Evolutionary conservation across 2,797 vertebrate species (phyloP), one percentile per base, ranked within the genome.

Genomic region (Lithobates pipiens): DNA sequence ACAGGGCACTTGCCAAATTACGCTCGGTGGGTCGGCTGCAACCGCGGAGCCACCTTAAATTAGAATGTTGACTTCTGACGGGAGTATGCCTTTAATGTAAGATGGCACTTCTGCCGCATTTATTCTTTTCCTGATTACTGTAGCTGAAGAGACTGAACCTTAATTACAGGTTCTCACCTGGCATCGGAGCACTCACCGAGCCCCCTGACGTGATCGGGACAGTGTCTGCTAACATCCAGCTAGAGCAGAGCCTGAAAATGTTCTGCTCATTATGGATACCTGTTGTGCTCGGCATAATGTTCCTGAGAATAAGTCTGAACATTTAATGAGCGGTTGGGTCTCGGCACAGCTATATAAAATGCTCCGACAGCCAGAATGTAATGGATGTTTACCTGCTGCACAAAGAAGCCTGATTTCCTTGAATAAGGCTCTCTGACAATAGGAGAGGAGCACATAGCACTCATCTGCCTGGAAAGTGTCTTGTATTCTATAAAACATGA

Each of bases 271-370:
- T 77, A 77, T 15, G 18, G 76, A 63, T 77, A 63, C 76, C 76
- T 77, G 76, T 25, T 65, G 76, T 77, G 76, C 57, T 25, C 18
- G 29, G 27, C 57, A 42, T 77, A 77, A 77, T n/a, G 57, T 77
- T 36, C 36, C 29, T 65, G 32, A 65, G 57, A 77, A 77, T 77
- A 65, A 63, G 76, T 77, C 76, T 77, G 57, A 77, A 77, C 54
- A 65, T 77, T 65, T 77, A 77, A 77, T 77, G 54, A 77, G 57
- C 76, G 42, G 54, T 77, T 77, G 76, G 57, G 63, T 77, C 76
- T 63, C 76, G 32, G 57, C 61, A 13, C 32, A 77, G 57, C 32
- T 63, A 63, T 65, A 77, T 77, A 50, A 65, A 77, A 63, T n/a
- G 32, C 54, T 63, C 57, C 29, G 57, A 54, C 75, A 76, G 75